Base-by-base conservation (phyloP, 2,888 invertebrate genomes). In the Drosophila kambysellisi region DNA sequence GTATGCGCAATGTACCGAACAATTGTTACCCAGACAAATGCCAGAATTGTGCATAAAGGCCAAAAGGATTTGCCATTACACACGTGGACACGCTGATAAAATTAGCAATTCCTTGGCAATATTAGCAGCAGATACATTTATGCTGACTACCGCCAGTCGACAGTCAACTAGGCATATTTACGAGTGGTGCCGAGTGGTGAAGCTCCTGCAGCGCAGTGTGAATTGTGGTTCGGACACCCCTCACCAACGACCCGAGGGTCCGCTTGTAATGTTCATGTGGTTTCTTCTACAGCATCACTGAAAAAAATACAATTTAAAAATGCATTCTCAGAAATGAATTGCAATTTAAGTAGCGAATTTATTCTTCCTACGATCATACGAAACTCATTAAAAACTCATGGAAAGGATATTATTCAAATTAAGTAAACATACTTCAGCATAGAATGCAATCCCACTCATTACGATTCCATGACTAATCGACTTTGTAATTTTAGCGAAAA, bases 41-140 rank as follows among this genome's bases (percentile, higher is more conserved):
- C 32, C 46, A 33, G 30, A 70, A 68, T 56, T 25, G 39, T n/a
- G 29, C n/a, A 53, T 52, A 69, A 54, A 33, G 64, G 51, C 57
- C 57, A 59, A 76, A 67, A 50, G 46, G 65, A 76, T 52, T 75
- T 67, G 67, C 53, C 67, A 50, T 63, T 60, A 62, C 51, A 69
- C 62, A 71, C 73, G 68, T 56, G 59, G 79, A 70, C 79, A 67
- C 53, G 69, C 83, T 76, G 87, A 89, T 89, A 84, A 87, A 90
- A 89, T 87, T 87, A 90, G 87, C 90, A 89, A 90, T 90, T 89
- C 87, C 76, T 66, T 89, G 77, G 69, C 73, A 70, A 90, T 83
- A 90, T 90, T 89, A 90, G 87, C 88, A 78, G 89, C 87, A 75
- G 83, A 89, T 87, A 90, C 89, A 90, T 87, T 89, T 90, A 87